These are phyloP conservation scores for Gyrodactylus salaris DNA, from an alignment of 1,140 invertebrate genomes.

Conservation along the genomic window DNA sequence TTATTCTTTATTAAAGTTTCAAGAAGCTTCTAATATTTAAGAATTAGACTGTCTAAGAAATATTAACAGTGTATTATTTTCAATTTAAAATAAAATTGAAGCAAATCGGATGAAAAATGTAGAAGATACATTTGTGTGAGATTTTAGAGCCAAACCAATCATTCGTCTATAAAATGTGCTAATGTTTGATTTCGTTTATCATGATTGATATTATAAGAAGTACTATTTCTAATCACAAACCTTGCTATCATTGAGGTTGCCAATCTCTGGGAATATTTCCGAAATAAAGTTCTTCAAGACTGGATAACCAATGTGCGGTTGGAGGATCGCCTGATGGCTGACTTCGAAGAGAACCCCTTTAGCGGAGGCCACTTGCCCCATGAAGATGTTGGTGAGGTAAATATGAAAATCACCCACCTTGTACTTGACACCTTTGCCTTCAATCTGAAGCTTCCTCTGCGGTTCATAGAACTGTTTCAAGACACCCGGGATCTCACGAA, in stretches of 20 bases:
- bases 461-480: background rate
- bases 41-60: too few relatives aligned
- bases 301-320: background rate
- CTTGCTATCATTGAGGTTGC: background rate
- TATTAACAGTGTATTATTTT: too few relatives aligned
- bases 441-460: background rate
- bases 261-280: background rate
- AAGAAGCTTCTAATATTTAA: too few relatives aligned
- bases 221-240: too few relatives aligned
- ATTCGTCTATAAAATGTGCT: too few relatives aligned
- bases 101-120: too few relatives aligned
- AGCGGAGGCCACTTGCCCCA: background rate
- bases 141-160: too few relatives aligned
- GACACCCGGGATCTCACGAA: background rate
- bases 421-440: background rate
- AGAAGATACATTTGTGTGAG: too few relatives aligned
- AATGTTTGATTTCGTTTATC: too few relatives aligned
- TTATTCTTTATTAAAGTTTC: too few relatives aligned
- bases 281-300: background rate
- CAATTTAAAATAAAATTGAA: too few relatives aligned
- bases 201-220: too few relatives aligned
- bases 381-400: background rate
- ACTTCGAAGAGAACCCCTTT: background rate
- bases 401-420: background rate
- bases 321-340: background rate